Conservation (phyloP, 2,113 vertebrate species). For the Naja naja region DNA sequence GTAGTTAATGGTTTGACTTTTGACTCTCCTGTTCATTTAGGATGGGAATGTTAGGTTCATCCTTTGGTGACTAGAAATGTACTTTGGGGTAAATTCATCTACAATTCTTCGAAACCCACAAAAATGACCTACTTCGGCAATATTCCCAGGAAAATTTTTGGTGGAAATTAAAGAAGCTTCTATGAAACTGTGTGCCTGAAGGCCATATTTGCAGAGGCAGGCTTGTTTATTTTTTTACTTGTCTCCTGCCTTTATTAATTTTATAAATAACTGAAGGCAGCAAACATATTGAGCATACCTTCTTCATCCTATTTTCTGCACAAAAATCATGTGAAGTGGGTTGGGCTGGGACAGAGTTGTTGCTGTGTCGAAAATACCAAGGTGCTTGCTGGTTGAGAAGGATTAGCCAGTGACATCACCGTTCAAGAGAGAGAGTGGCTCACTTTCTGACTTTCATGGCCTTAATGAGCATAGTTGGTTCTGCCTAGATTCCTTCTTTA, state of each 20-base stretch:
- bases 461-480: neutral
- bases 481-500: neutral
- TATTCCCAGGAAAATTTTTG: neutral
- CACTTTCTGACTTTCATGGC: neutral
- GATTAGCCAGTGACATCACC: neutral
- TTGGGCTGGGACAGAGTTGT: neutral
- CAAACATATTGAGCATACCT: neutral
- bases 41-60: neutral
- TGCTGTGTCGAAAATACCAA: neutral
- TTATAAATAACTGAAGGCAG: neutral
- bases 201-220: neutral
- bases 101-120: neutral
- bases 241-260: neutral
- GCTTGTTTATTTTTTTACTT: neutral
- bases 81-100: neutral
- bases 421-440: neutral
- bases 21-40: neutral
- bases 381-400: neutral
- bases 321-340: neutral
- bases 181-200: neutral
- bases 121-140: neutral
- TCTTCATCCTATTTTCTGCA: neutral
- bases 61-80: neutral
- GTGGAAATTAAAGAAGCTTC: neutral
- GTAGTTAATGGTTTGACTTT: neutral